These are phyloP conservation scores for Aplysina aerophoba DNA, from an alignment of 37 sponge, comb jelly and placozoan genomes.

Conservation along the genomic window DNA sequence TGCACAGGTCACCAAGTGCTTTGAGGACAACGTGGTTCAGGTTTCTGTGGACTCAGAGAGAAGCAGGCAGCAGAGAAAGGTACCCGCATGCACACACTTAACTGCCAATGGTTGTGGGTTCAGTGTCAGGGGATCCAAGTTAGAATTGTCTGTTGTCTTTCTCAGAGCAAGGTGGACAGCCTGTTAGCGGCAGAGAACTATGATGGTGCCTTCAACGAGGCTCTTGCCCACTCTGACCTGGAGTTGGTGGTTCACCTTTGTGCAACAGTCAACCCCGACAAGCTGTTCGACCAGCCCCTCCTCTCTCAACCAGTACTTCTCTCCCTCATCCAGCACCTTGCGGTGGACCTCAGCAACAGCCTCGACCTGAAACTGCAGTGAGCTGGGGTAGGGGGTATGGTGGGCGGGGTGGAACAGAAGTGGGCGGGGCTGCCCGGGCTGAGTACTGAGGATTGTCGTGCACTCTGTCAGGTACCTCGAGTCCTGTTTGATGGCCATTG, in stretches of 20 bases:
- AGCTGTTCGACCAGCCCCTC: conserved; percentile 69
- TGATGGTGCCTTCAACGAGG: conserved; percentile 71
- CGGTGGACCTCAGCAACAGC: conserved; percentile 66
- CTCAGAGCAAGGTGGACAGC: not conserved
- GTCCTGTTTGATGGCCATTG: conserved; percentile 62
- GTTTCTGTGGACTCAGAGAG: not conserved
- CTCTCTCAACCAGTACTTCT: conserved; percentile 87
- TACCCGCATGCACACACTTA: not conserved
- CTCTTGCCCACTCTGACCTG: conserved; percentile 71
- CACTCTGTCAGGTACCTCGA: conserved; percentile 69
- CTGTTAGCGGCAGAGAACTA: conserved; percentile 40
- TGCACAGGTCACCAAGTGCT: conserved; percentile 1
- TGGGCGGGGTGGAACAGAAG: no score
- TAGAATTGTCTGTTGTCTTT: no score
- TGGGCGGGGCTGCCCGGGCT: no score
- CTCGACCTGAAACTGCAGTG: conserved; percentile 83
- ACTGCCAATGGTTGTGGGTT: no score
- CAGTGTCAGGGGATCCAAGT: no score
- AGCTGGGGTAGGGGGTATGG: not conserved
- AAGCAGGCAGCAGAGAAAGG: not conserved
- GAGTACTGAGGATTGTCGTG: not conserved
- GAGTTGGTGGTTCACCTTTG: conserved; percentile 71
- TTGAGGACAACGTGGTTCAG: not conserved
- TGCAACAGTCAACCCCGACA: conserved; percentile 71
- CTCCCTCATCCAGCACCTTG: conserved; percentile 91